These are phyloP conservation scores for Onychostruthus taczanowskii DNA, from an alignment of 2,113 vertebrate species.

Conservation along the genomic window DNA sequence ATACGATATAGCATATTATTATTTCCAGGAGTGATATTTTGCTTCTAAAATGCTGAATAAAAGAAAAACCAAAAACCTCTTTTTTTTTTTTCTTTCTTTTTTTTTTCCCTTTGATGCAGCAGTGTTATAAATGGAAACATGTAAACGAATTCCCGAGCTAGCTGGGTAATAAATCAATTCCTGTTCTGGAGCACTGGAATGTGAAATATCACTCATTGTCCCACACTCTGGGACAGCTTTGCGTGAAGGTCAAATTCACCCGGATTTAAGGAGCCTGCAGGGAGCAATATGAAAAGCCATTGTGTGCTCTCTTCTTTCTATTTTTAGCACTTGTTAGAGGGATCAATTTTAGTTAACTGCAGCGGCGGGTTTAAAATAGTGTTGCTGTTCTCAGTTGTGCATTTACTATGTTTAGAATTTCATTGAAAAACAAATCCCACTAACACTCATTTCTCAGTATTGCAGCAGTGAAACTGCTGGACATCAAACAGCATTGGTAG, in stretches of 20 bases:
- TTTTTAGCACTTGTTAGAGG: conserved; percentile 72
- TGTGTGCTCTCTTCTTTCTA: conserved; percentile 63
- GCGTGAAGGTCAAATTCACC: conserved; percentile 65
- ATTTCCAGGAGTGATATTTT: background rate
- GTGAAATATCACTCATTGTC: conserved; percentile 63
- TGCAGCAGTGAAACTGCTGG: background rate
- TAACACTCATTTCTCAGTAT: background rate
- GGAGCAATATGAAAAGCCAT: conserved; percentile 67
- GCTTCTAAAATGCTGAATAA: conserved; percentile 38
- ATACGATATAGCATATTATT: background rate
- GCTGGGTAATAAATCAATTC: conserved; percentile 54
- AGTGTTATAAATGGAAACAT: conserved; percentile 58
- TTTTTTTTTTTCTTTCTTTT: background rate
- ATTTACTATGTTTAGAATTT: conserved; percentile 66
- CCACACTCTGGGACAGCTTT: conserved; percentile 48
- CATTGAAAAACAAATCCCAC: conserved; percentile 39
- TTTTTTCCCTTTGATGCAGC: background rate
- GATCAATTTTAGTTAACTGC: conserved; percentile 77
- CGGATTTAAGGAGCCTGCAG: conserved; percentile 65
- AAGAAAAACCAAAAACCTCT: background rate
- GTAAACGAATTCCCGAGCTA: background rate
- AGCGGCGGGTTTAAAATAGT: conserved; percentile 62
- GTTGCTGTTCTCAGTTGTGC: conserved; percentile 48
- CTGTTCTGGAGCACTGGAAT: conserved; percentile 35
- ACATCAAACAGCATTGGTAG: background rate